A percentile compares a stretch with the other conserved stretches of the same genome.
These are phyloP conservation scores for Ictalurus punctatus DNA, from an alignment of 2,113 vertebrate genomes.

Conservation along the genomic window DNA sequence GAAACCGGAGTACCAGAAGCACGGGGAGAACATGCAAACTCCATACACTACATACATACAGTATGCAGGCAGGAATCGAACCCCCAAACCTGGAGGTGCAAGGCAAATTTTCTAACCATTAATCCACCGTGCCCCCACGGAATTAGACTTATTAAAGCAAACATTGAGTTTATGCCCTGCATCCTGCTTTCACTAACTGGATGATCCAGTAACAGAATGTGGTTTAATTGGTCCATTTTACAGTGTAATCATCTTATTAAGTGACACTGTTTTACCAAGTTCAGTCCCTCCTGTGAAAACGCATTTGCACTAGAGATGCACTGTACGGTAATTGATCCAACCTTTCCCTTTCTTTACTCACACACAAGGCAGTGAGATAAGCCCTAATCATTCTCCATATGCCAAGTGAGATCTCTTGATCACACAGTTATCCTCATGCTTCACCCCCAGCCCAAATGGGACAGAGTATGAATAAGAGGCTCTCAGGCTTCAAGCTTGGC, in stretches of 20 bases:
- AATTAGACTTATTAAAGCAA: neutral
- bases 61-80: too few species aligned
- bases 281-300: neutral
- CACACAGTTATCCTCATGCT: neutral
- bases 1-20: too few species aligned
- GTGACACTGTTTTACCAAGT: slow-evolving; percentile 41
- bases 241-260: slow-evolving; percentile 50
- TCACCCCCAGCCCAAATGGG: slow-evolving; percentile 21
- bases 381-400: slow-evolving; percentile 24
- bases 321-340: slow-evolving; percentile 55
- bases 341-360: slow-evolving; percentile 52
- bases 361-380: slow-evolving; percentile 32
- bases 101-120: too few species aligned
- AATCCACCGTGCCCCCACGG: too few species aligned
- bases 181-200: neutral
- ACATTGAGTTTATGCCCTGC: neutral
- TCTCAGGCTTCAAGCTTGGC: slow-evolving; percentile 23
- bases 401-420: slow-evolving; percentile 15
- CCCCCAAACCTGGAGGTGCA: too few species aligned
- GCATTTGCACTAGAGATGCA: slow-evolving; percentile 54
- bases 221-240: slow-evolving; percentile 39
- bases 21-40: too few species aligned
- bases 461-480: slow-evolving; percentile 29
- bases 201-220: neutral
- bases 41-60: too few species aligned